Base-by-base conservation (phyloP, 2,888 invertebrate species). In the Drosophila mettleri region DNA sequence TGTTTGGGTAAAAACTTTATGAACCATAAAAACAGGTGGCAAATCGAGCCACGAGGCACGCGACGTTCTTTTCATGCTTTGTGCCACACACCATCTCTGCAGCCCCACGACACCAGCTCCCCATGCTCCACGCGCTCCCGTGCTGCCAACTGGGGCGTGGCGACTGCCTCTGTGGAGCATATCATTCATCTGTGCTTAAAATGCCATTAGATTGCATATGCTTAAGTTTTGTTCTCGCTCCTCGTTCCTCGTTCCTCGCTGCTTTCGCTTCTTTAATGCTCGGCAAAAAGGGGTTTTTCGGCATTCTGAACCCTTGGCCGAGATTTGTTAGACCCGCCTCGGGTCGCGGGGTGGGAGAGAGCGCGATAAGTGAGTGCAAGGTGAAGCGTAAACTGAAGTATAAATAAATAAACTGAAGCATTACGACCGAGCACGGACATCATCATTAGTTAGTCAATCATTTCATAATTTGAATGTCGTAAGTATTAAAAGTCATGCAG, bases 11-110 rank as follows among this genome's bases (percentile, higher is more conserved):
- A 57, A 68, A 83, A 81, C 62, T 86, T 83, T 85, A 87, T 87
- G 85, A 82, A 72, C 87, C 85, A 85, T 87, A 85, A 83, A 83
- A 83, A 69, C 82, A 82, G 87, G 79, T 87, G 74, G 69, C 74
- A 76, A 64, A 73, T 70, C 68, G 82, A 67, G 60, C 69, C 66
- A 70, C 43, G 69, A 77, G 78, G 72, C 74, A 86, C 74, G 82
- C 87, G 58, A 78, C 43, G 59, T 64, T 31, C 61, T 60, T 54
- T 76, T 67, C 43, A 14, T 52, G 64, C 33, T 22, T 22, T 14
- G 54, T 33, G 43, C 43, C 43, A n/a, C 16, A 24, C 54, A 33
- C 31, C 53, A 39, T 22, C 24, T 27, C 34, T 1, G 45, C 36
- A 10, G 34, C 34, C 34, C 36, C 39, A 3, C 39, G 22, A n/a